These are phyloP conservation scores for Myrmecobius fasciatus DNA, from an alignment of 2,113 vertebrate species.

Conservation along the genomic window DNA sequence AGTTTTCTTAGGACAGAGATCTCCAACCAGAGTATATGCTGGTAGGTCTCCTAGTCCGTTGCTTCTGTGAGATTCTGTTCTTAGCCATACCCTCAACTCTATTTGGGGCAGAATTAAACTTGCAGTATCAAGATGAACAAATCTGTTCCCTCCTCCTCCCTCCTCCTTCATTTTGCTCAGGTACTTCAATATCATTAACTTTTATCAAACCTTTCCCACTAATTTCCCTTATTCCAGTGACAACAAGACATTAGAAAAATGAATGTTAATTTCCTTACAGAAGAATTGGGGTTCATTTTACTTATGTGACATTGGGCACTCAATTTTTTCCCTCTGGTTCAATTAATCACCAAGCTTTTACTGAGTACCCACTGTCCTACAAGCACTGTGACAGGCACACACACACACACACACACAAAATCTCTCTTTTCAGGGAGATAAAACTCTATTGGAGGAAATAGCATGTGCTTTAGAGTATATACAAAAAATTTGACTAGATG, in stretches of 20 bases:
- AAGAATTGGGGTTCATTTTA: background rate
- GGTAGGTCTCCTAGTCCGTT: background rate
- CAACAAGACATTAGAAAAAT: too few relatives aligned
- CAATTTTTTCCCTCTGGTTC: background rate
- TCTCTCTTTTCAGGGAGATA: background rate
- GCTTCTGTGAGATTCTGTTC: too few relatives aligned
- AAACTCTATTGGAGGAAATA: background rate
- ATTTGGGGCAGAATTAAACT: too few relatives aligned
- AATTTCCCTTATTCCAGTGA: too few relatives aligned
- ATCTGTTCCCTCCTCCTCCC: too few relatives aligned
- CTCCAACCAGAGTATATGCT: background rate
- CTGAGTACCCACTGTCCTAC: background rate
- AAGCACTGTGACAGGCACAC: too few relatives aligned
- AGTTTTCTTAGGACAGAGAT: background rate
- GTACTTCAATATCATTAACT: too few relatives aligned
- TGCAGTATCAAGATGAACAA: too few relatives aligned
- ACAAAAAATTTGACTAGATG: background rate
- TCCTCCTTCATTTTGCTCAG: too few relatives aligned
- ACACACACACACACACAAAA: too few relatives aligned
- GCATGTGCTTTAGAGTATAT: background rate
- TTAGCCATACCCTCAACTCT: too few relatives aligned
- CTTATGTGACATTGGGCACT: background rate
- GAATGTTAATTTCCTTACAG: background rate
- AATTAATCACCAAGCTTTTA: background rate
- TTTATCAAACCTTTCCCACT: too few relatives aligned